A percentile compares a stretch with the other conserved stretches of the same genome.
Conservation (phyloP, 2,888 invertebrate genomes). For the Tetrapedia diversipes region DNA sequence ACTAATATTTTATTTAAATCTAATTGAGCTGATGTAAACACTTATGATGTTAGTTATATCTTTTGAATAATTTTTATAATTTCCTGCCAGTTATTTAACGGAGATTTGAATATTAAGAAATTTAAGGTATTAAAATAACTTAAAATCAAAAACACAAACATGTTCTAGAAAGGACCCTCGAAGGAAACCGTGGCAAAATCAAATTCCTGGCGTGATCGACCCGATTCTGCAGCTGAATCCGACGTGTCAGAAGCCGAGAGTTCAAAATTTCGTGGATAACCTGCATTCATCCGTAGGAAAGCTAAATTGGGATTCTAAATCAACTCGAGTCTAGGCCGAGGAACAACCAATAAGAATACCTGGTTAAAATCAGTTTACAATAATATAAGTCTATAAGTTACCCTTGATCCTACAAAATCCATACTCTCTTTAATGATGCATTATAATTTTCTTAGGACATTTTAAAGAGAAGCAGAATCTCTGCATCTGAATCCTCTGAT, state of each 20-base stretch:
- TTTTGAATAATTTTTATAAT: no score
- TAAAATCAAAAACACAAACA: neutral
- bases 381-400: no score
- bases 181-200: neutral
- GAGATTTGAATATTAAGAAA: no score
- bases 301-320: slow-evolving; percentile 4
- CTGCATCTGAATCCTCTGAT: no score
- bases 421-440: neutral
- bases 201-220: slow-evolving; percentile 10
- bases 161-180: neutral
- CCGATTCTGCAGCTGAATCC: slow-evolving; percentile 14
- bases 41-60: no score
- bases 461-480: no score
- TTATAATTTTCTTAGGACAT: no score
- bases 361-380: neutral
- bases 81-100: no score
- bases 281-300: slow-evolving; percentile 7
- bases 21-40: no score
- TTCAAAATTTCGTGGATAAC: slow-evolving; percentile 23
- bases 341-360: neutral
- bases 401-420: neutral
- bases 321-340: neutral
- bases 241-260: neutral
- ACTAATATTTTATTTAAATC: no score
- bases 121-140: neutral